These are phyloP conservation scores for Hiodon tergisus DNA, from an alignment of 2,113 vertebrate species.

Conservation along the genomic window DNA sequence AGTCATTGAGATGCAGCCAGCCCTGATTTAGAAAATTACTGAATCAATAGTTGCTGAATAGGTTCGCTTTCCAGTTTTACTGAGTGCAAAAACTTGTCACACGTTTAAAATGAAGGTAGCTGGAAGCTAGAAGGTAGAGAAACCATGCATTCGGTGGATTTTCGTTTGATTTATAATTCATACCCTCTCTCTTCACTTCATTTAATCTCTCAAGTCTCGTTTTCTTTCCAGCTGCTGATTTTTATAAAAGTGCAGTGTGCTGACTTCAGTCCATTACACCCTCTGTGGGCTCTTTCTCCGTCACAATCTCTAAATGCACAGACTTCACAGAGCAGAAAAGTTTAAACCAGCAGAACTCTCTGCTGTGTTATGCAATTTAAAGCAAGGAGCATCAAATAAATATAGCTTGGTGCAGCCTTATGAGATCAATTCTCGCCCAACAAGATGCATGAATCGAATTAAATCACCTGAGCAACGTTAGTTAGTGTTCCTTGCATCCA, in stretches of 20 bases:
- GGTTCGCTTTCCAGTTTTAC: too few species aligned
- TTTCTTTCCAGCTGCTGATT: conserved; percentile 35
- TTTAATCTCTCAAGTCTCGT: conserved; percentile 37
- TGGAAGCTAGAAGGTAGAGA: neutral
- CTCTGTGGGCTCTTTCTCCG: neutral
- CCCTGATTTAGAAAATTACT: too few species aligned
- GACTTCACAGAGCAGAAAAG: conserved; percentile 15
- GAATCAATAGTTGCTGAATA: too few species aligned
- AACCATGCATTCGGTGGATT: conserved; percentile 7
- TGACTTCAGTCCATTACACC: conserved; percentile 17
- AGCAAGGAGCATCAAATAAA: neutral
- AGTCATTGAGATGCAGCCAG: too few species aligned
- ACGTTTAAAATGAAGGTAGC: too few species aligned
- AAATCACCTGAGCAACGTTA: neutral
- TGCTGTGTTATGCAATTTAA: neutral
- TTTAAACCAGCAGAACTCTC: neutral
- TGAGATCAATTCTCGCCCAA: neutral
- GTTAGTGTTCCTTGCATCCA: neutral
- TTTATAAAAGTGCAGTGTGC: conserved; percentile 38
- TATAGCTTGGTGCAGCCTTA: neutral
- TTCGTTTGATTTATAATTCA: conserved; percentile 44
- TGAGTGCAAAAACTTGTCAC: too few species aligned
- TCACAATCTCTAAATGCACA: conserved; percentile 22
- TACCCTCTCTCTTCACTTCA: conserved; percentile 29
- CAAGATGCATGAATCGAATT: too few species aligned